These are phyloP conservation scores for Cheilinus undulatus DNA, from an alignment of 2,113 vertebrate species.

Conservation along the genomic window DNA sequence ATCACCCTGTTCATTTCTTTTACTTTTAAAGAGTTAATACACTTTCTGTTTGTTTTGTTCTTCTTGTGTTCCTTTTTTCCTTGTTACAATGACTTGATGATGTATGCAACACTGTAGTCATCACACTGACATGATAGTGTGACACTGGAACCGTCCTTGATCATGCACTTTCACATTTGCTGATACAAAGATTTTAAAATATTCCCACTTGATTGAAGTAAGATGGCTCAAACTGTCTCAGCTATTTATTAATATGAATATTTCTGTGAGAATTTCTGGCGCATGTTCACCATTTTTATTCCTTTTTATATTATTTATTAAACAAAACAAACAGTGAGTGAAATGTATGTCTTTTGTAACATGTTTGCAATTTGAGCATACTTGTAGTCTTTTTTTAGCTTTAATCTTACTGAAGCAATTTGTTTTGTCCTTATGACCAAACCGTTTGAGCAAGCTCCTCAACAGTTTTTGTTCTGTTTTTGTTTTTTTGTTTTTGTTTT, in stretches of 20 bases:
- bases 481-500: no score
- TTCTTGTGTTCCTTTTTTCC: background rate
- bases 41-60: background rate
- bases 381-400: background rate
- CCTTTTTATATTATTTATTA: constrained; percentile 58
- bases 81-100: background rate
- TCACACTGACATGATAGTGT: constrained; percentile 18
- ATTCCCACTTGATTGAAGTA: background rate
- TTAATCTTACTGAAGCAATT: background rate
- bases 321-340: constrained; percentile 1
- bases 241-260: constrained; percentile 9
- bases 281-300: background rate
- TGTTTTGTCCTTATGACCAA: constrained; percentile 2
- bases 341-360: background rate
- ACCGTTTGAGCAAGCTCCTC: background rate
- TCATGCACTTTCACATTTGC: constrained; percentile 34
- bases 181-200: constrained; percentile 8
- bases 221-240: background rate
- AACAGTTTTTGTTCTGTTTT: background rate
- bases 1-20: background rate
- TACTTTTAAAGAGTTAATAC: background rate
- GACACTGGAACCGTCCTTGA: constrained; percentile 29
- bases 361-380: background rate
- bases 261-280: constrained; percentile 11
- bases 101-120: constrained; percentile 43